Evolutionary conservation across 2,797 vertebrate species (phyloP).

Genomic region (Delichon dasypus): DNA sequence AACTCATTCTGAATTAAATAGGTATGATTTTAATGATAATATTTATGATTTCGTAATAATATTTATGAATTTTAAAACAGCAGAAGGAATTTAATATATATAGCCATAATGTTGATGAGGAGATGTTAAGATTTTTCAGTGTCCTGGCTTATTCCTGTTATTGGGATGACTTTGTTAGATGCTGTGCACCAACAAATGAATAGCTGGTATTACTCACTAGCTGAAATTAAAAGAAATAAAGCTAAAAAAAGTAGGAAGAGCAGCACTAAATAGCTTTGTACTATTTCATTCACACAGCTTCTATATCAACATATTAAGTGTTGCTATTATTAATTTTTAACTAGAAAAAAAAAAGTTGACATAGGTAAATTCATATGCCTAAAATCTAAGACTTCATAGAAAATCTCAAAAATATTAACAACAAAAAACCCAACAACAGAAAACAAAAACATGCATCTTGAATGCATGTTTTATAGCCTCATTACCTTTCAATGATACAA

Average conservation of each 20-base stretch:
- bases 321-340: not conserved
- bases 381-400: not conserved
- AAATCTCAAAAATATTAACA: not conserved
- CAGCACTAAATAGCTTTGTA: not conserved
- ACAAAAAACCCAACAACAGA: not conserved
- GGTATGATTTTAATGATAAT: not conserved
- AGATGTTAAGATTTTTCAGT: not conserved
- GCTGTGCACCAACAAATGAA: not conserved
- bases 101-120: not conserved
- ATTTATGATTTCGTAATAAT: not conserved
- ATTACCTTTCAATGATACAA: not conserved
- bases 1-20: not conserved
- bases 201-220: not conserved
- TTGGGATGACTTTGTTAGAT: not conserved
- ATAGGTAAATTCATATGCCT: not conserved
- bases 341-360: not conserved
- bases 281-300: not conserved
- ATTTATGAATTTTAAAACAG: not conserved
- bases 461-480: not conserved
- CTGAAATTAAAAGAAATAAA: not conserved
- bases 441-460: fast-evolving
- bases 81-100: not conserved
- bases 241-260: not conserved
- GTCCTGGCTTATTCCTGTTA: not conserved
- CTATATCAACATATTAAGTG: not conserved